A percentile compares a stretch with the other conserved stretches of the same genome.
Conservation (phyloP, 1,140 invertebrate species). For the Trigoniulus corallinus region DNA sequence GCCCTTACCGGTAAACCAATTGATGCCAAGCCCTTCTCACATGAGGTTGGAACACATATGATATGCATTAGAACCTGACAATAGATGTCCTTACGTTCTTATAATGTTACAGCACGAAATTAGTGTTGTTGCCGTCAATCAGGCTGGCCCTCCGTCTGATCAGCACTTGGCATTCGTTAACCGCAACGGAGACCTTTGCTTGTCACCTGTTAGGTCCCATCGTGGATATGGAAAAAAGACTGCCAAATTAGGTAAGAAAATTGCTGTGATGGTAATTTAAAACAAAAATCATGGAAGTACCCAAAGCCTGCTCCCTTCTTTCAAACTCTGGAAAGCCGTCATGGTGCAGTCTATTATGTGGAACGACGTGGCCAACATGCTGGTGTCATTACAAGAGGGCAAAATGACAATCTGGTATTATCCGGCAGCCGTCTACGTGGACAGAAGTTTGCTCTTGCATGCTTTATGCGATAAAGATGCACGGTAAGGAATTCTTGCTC, state of each 20-base stretch:
- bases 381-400: conserved; percentile 64
- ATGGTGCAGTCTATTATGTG: conserved; percentile 65
- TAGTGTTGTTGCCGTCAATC: conserved; percentile 54
- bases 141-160: conserved; percentile 49
- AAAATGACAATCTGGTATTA: conserved; percentile 72
- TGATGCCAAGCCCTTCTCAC: conserved; percentile 42
- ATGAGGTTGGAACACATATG: conserved; percentile 24
- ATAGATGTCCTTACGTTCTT: not conserved
- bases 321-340: conserved; percentile 30
- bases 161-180: conserved; percentile 63
- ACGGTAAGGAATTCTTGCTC: conserved; percentile 26
- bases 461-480: conserved; percentile 46
- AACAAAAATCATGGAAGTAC: not conserved
- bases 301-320: no score
- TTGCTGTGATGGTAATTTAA: conserved; percentile 1
- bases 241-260: conserved; percentile 49
- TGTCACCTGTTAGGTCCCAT: conserved; percentile 46
- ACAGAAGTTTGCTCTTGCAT: conserved; percentile 47
- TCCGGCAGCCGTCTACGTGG: conserved; percentile 53
- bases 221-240: conserved; percentile 35
- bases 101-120: conserved; percentile 43
- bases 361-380: conserved; percentile 65
- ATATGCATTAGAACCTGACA: no score
- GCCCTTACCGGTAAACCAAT: conserved; percentile 46
- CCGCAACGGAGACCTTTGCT: conserved; percentile 57